Evolutionary conservation across 2,797 vertebrate genomes (phyloP), one percentile per base, ranked within the genome.

Genomic region (Leontocebus nigricollis): DNA sequence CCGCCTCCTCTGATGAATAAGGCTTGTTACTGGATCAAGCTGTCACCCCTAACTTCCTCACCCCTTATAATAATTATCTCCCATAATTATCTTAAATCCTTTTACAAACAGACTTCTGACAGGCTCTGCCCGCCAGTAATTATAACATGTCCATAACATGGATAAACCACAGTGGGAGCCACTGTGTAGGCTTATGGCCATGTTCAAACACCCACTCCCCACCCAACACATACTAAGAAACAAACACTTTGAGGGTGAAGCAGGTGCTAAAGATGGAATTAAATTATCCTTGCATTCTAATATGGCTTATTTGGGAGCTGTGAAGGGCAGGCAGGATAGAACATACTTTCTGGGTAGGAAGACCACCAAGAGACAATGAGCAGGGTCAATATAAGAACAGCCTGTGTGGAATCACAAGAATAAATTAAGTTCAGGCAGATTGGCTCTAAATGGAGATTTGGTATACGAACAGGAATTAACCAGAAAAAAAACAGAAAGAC

Each of bases 1-100:
- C 24, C 27, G 52, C 88, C 39, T 95, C 46, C 50, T 90, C 92
- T 83, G 73, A 92, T 88, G 33, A 93, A n/a, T 61, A 87, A 94
- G 13, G 33, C 55, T 92, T 80, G 11, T 84, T 85, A 75, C 46
- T 92, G 0, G 57, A 80, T 77, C 84, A 92, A 55, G 64, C 24
- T 64, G 26, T 81, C 46, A 72, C 30, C 36, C 22, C 20, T 94
- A 15, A 14, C 8, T 96, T 92, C 30, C 24, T 82, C 22, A 77
- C 33, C 30, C 24, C 14, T 86, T 94, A 72, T 20, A 85, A 70
- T 73, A 87, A 95, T 46, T 59, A 76, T 46, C 55, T 90, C 44
- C 72, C 27, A 75, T 84, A 2, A 90, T 67, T 48, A 92, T 81
- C 57, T 92, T 81, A 27, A 80, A 27, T 64, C 5, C 26, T 91